Evolutionary conservation across 2,888 invertebrate genomes (phyloP), one percentile per base, ranked within the genome.

Genomic region (Drosophila affinis): DNA sequence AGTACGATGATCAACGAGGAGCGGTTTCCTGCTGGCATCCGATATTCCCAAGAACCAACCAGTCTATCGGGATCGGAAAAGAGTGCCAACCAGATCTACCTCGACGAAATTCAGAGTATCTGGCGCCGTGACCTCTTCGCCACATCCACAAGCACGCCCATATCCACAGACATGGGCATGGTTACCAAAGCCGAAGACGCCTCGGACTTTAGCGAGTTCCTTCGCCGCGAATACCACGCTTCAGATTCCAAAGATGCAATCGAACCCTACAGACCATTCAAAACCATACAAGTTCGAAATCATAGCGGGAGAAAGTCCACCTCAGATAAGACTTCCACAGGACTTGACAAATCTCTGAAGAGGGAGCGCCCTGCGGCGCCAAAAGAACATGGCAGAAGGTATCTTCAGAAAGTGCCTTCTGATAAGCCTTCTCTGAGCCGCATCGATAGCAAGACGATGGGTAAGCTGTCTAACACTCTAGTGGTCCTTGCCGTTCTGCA

Each of bases 401-500:
- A 14, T 14, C 14, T 14, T 5, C 39, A 6, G 2, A 14, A 39
- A 3, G 27, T 14, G 9, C 27, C 49, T 2, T 1, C 27, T 5
- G n/a, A 27, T 27, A 24, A 49, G 27, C 49, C n/a, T 1, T 2
- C 7, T 9, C 1, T 55, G 21, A 24, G 14, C 18, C 0, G 9
- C 39, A 14, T 65, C 1, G 32, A 67, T 1, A 32, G 58, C 0
- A 24, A 63, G 3, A 21, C 55, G 80, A 7, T 29, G 65, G 9
- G 68, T 12, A 17, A 39, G 1, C 61, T 76, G 0, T 72, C 81
- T 3, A 63, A 53, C 1, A 6, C 52, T 0, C 17, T 83, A 0
- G 71, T 81, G 64, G 67, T 69, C 0, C 61, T 65, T 12, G 84
- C 78, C 4, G 29, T 29, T 29, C 63, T 83, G 0, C n/a, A 64